These are phyloP conservation scores for Arothron firmamentum DNA, from an alignment of 2,113 vertebrate species.

Conservation along the genomic window DNA sequence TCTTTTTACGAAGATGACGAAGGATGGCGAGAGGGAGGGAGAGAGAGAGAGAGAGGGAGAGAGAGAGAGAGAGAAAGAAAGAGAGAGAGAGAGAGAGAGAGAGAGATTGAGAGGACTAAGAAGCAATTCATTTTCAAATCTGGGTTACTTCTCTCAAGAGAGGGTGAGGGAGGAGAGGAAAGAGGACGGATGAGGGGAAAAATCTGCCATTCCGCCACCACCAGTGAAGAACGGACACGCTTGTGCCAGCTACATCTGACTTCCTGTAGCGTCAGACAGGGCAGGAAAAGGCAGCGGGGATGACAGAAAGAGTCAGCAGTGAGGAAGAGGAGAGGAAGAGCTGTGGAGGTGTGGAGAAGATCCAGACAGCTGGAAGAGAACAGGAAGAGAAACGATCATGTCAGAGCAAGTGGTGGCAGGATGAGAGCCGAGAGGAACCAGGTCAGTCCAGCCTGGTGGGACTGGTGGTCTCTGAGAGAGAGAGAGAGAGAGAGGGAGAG, in stretches of 20 bases:
- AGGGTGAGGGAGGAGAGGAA: slow-evolving; percentile 53
- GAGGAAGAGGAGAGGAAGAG: neutral
- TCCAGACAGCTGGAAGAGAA: slow-evolving; percentile 28
- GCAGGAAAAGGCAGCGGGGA: slow-evolving; percentile 7
- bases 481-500: neutral
- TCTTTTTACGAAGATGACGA: slow-evolving; percentile 61
- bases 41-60: slow-evolving; percentile 43
- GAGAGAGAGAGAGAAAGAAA: slow-evolving; percentile 39
- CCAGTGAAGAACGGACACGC: slow-evolving; percentile 43
- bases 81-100: slow-evolving; percentile 46
- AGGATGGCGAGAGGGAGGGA: slow-evolving; percentile 24
- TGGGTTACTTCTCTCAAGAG: slow-evolving; percentile 81
- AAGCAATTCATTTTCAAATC: slow-evolving; percentile 78
- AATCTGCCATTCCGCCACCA: slow-evolving; percentile 50
- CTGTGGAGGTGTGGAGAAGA: slow-evolving; percentile 2
- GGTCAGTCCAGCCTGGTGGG: slow-evolving; percentile 61
- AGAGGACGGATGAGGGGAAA: neutral
- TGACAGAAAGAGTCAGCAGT: slow-evolving; percentile 9
- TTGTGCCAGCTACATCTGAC: slow-evolving; percentile 51
- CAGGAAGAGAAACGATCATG: slow-evolving; percentile 37
- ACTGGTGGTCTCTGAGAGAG: slow-evolving; percentile 34
- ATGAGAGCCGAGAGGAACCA: slow-evolving; percentile 42
- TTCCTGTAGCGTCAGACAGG: slow-evolving; percentile 39
- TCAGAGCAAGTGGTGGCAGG: slow-evolving; percentile 13
- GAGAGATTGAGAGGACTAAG: slow-evolving; percentile 61